Evolutionary conservation across 2,888 invertebrate species (phyloP), one percentile per base, ranked within the genome.

Genomic region (Endotricha flammealis): DNA sequence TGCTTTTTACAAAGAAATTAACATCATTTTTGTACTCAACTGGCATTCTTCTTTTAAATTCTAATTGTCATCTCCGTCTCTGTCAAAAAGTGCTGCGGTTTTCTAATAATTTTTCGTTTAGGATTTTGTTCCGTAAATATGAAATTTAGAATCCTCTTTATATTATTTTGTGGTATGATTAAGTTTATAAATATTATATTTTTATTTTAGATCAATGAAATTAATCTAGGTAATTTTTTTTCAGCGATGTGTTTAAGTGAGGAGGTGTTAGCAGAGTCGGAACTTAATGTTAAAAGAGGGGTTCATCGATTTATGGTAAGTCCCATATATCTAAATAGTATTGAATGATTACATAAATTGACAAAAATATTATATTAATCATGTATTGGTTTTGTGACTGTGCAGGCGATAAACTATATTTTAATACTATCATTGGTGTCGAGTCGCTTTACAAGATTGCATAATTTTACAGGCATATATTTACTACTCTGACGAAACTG

Each of bases 41-140:
- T 29, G 22, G 9, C 22, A 70, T 80, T 82, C 82, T 70, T 77
- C 73, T 77, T 82, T 81, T 63, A 55, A 78, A 80, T 53, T 47
- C 41, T 43, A 38, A 41, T 44, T 72, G 78, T 63, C 74, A 73
- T 57, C 57, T 50, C 39, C 46, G 54, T 53, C 67, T 66, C 67
- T 64, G 49, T 53, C 48, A 53, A 33, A 40, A 39, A 36, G n/a
- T n/a, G n/a, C n/a, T n/a, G n/a, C n/a, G 36, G 33, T 57, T 50
- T 60, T 63, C 53, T 58, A 48, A 44, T 50, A 48, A 53, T 29
- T 50, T 62, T 57, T 54, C 52, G 29, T 32, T n/a, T n/a, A 33
- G 48, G 53, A 54, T 35, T 43, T 48, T 50, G 52, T 57, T 50
- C 44, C 52, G 51, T 47, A 63, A 71, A 65, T 62, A 77, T 76